These are phyloP conservation scores for Dicyrtomina minuta DNA, from an alignment of 2,888 invertebrate species.

Conservation along the genomic window DNA sequence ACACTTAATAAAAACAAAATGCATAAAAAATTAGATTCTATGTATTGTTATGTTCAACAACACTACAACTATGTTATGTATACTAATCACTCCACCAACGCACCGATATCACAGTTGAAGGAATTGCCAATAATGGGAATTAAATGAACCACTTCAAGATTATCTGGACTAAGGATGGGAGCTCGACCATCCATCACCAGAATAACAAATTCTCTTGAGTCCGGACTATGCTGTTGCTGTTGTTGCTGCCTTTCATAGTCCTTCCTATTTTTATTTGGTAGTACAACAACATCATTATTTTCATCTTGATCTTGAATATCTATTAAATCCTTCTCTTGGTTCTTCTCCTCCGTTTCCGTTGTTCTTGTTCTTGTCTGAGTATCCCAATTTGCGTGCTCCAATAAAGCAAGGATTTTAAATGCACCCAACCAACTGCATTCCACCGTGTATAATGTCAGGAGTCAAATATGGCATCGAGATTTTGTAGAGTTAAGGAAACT, in stretches of 20 bases:
- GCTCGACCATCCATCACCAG: constrained; percentile 48
- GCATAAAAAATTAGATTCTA: no score
- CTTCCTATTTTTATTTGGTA: no score
- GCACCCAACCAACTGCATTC: constrained; percentile 55
- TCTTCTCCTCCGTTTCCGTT: constrained; percentile 18
- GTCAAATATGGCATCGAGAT: no score
- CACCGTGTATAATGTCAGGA: no score
- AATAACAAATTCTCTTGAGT: constrained; percentile 49
- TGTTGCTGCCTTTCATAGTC: neutral
- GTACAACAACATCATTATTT: no score
- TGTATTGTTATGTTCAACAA: no score
- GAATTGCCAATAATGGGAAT: constrained; percentile 75
- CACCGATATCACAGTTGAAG: constrained; percentile 72
- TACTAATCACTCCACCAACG: no score
- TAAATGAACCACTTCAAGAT: constrained; percentile 76
- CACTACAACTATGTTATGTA: no score
- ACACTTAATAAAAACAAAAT: no score
- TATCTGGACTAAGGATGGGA: constrained; percentile 56
- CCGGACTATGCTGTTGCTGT: constrained; percentile 38
- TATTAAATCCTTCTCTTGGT: neutral
- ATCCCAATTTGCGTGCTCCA: constrained; percentile 60
- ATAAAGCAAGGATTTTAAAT: constrained; percentile 63
- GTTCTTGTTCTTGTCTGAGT: no score
- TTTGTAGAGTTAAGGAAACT: constrained; percentile 42
- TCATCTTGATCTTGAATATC: neutral